Evolutionary conservation across 2,797 vertebrate genomes (phyloP).

Genomic region (Platalea minor): DNA sequence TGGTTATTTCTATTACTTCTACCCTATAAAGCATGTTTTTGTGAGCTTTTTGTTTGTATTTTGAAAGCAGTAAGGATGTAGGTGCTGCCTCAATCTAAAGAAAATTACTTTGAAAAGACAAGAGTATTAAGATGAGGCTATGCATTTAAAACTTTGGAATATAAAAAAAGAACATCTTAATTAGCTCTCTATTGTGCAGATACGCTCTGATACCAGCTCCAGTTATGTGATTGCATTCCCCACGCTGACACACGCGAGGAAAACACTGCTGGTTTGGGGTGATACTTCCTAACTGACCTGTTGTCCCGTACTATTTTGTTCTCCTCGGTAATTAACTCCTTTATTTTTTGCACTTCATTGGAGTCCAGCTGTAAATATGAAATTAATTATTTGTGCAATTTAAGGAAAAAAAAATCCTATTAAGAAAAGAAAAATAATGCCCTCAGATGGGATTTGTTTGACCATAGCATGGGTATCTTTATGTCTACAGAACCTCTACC

Average conservation of each 20-base stretch:
- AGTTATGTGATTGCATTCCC: not conserved
- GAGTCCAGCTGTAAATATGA: not conserved
- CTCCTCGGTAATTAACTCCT: not conserved
- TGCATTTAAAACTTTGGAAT: not conserved
- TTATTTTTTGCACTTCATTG: not conserved
- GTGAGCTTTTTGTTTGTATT: not conserved
- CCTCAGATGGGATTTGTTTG: not conserved
- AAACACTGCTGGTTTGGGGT: not conserved
- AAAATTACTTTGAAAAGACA: not conserved
- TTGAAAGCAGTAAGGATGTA: not conserved
- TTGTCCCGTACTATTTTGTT: not conserved
- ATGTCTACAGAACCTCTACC: not conserved
- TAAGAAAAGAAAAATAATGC: not conserved
- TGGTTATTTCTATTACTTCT: not conserved
- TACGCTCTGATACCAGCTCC: not conserved
- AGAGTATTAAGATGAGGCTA: not conserved
- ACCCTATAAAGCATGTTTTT: not conserved
- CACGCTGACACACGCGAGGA: accelerated
- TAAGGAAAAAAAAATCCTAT: not conserved
- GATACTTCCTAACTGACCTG: not conserved
- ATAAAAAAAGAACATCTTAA: not conserved
- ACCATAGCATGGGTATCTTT: not conserved
- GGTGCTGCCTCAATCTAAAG: not conserved
- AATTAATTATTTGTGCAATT: not conserved
- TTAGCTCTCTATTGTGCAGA: not conserved